Conservation (phyloP, 2,888 invertebrate genomes). For the Molanna angustata region DNA sequence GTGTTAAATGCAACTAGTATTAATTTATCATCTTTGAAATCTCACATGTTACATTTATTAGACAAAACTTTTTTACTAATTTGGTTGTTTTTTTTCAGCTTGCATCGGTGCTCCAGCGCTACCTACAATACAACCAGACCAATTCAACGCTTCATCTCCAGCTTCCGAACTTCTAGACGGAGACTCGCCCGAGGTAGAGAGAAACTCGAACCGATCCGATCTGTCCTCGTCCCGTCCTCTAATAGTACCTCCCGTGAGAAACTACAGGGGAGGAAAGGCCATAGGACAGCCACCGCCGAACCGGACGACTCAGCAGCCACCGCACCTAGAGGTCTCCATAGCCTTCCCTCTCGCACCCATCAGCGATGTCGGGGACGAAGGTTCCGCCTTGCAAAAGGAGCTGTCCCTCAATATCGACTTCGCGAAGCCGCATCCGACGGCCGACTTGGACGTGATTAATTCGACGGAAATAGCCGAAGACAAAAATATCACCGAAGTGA, state of each 20-base stretch:
- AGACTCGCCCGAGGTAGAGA: slow-evolving; percentile 1
- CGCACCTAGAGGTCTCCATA: slow-evolving; percentile 12
- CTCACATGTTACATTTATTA: no score
- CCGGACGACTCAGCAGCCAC: slow-evolving; percentile 10
- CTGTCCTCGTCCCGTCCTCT: neutral
- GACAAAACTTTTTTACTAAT: no score
- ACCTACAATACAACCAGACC: no score
- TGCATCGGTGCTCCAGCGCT: slow-evolving; percentile 23
- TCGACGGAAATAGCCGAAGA: slow-evolving; percentile 5
- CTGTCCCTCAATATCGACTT: slow-evolving; percentile 17
- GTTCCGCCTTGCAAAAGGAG: slow-evolving; percentile 22
- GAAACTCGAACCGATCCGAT: no score
- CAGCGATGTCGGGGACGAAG: slow-evolving; percentile 23
- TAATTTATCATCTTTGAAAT: no score
- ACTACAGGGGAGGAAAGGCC: slow-evolving; percentile 23
- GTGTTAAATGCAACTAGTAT: no score
- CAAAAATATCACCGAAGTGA: slow-evolving; percentile 8
- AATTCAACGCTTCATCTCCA: no score
- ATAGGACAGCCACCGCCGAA: slow-evolving; percentile 24
- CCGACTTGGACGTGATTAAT: slow-evolving; percentile 8
- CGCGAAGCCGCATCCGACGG: slow-evolving; percentile 8
- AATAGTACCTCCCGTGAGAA: neutral
- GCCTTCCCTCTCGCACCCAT: slow-evolving; percentile 10
- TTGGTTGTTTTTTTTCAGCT: no score
- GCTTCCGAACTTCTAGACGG: no score